Conservation (phyloP, 1,140 invertebrate species). For the Nasonia giraulti region DNA sequence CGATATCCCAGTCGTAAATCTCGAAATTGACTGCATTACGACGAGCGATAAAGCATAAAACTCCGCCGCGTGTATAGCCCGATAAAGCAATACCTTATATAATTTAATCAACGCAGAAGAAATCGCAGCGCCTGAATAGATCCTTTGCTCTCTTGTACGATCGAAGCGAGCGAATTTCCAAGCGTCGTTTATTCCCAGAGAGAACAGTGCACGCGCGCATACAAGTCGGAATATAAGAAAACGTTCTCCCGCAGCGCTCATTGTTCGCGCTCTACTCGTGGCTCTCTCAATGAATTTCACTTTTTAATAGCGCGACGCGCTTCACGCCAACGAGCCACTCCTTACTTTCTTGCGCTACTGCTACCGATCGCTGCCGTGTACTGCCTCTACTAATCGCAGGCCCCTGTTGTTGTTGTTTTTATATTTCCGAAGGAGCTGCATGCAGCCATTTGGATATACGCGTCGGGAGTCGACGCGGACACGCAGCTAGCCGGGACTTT, state of each 20-base stretch:
- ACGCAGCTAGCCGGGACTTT: conserved; percentile 49
- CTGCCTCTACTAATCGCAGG: conserved; percentile 32
- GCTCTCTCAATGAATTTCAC: conserved; percentile 51
- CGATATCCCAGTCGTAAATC: conserved; percentile 1
- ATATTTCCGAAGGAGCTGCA: not conserved
- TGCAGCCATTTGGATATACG: not conserved
- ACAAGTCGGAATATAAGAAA: not conserved
- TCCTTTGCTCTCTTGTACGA: not conserved
- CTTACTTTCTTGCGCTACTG: conserved; percentile 54
- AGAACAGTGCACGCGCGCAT: not conserved
- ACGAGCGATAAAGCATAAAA: conserved; percentile 27
- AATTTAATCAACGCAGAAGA: conserved; percentile 36
- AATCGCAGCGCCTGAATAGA: conserved; percentile 1
- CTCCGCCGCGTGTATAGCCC: not conserved
- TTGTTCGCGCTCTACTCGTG: conserved; percentile 39
- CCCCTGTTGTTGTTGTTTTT: not conserved
- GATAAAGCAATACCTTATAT: conserved; percentile 45
- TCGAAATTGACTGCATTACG: conserved; percentile 27
- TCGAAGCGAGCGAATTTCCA: conserved; percentile 3
- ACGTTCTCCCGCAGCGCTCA: conserved; percentile 27
- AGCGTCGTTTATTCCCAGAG: not conserved
- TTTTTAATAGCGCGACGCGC: conserved; percentile 58
- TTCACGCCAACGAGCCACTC: conserved; percentile 48
- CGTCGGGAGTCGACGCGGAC: conserved; percentile 23
- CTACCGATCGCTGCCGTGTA: conserved; percentile 37